Evolutionary conservation across 2,113 vertebrate species (phyloP), one percentile per base, ranked within the genome.

Genomic region (Corythaixoides concolor): DNA sequence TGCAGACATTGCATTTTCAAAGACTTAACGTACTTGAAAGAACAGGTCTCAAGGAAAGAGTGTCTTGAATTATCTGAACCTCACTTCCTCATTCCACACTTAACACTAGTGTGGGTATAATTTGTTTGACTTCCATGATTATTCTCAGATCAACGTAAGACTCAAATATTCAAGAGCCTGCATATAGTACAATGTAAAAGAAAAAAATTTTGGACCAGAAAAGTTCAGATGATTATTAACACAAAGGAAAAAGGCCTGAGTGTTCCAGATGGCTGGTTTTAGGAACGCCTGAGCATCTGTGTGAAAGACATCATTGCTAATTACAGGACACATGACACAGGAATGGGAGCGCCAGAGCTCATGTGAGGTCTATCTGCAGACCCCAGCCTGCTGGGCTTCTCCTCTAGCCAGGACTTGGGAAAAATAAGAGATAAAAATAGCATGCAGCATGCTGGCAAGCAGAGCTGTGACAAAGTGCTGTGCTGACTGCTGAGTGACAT

Each of bases 351-450:
- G 0, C 5, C 43, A 77, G 33, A 43, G n/a, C 52, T 64, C 28
- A 4, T 0, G 7, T 39, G 53, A 55, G 27, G 16, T 69, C 55
- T 60, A 5, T 20, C 62, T 78, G 62, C 63, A 64, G 84, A 52
- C 39, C 21, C 43, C 30, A 72, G 52, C 37, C 47, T 76, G 49
- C 58, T 37, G 20, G 12, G n/a, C 45, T 86, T 77, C 53, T 55
- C 30, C 67, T 92, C 64, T 69, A 83, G 82, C n/a, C 56, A 82
- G 50, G 39, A 67, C 24, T 39, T 8, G 7, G 19, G 35, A 43
- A 70, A 84, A 55, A 75, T 49, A 58, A 78, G 15, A 52, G 56
- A 50, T 52, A 81, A 59, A 90, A 85, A 96, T 45, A 93, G 53
- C 55, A 89, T 5, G 27, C 33, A 68, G 55, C 27, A 22, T 14